Evolutionary conservation across 2,888 invertebrate genomes (phyloP), one percentile per base, ranked within the genome.

Genomic region (Drosophila rubida): DNA sequence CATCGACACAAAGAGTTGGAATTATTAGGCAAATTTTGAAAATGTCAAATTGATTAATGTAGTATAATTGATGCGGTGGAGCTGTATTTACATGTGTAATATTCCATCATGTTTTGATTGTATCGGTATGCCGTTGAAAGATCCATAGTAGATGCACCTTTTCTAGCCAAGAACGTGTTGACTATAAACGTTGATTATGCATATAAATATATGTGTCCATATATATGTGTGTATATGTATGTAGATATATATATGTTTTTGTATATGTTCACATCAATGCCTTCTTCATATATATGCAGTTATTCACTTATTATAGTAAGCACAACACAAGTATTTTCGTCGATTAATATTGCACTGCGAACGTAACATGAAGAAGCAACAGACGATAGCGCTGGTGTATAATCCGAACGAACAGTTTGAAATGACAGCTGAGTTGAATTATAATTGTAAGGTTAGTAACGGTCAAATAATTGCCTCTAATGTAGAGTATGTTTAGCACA

Each of bases 31-130:
- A n/a, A n/a, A n/a, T n/a, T n/a, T n/a, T n/a, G n/a, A n/a, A n/a
- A n/a, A n/a, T n/a, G n/a, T n/a, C n/a, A n/a, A n/a, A n/a, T n/a
- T n/a, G n/a, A n/a, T n/a, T n/a, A n/a, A n/a, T n/a, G n/a, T n/a
- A n/a, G n/a, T n/a, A n/a, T n/a, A n/a, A n/a, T n/a, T n/a, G n/a
- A n/a, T n/a, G n/a, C n/a, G n/a, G n/a, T n/a, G n/a, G n/a, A n/a
- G n/a, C 35, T 41, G 14, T n/a, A 67, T 54, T 69, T 95, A 97
- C 97, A 98, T 92, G 98, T 98, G 92, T 98, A 98, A 93, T 98
- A 98, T 94, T 98, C 98, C 98, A 98, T 98, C 97, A 98, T 98
- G 93, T 97, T 98, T 91, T 98, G 97, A 93, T 98, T 98, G 94
- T 98, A 98, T 90, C 98, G 95, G 93, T 98, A 98, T 89, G 97